These are phyloP conservation scores for Trisateles emortualis DNA, from an alignment of 2,888 invertebrate species.

Conservation along the genomic window DNA sequence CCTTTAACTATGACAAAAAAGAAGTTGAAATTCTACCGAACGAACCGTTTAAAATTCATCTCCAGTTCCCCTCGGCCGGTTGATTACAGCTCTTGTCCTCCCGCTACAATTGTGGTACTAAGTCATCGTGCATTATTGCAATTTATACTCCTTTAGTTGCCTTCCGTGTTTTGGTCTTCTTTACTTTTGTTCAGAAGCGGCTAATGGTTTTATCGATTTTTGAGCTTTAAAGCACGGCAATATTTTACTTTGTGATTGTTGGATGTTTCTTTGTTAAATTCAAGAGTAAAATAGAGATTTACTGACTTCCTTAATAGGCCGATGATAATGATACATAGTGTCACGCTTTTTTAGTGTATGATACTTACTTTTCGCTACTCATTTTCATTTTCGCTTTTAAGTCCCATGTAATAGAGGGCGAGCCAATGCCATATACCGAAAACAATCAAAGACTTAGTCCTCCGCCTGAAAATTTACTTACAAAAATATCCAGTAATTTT, in stretches of 20 bases:
- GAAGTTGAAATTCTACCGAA: conserved; percentile 35
- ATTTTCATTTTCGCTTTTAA: too few relatives aligned
- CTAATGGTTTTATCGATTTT: conserved; percentile 1
- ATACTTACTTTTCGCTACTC: too few relatives aligned
- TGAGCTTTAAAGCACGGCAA: background rate
- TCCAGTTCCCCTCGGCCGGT: conserved; percentile 32
- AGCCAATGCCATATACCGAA: too few relatives aligned
- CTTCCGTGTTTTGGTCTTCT: background rate
- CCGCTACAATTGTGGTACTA: conserved; percentile 33
- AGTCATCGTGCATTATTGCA: conserved; percentile 28
- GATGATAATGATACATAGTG: too few relatives aligned
- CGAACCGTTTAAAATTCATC: conserved; percentile 43
- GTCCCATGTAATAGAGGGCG: too few relatives aligned
- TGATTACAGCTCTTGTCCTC: conserved; percentile 46
- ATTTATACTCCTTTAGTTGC: conserved; percentile 14
- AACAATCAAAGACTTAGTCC: too few relatives aligned
- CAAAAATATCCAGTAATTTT: too few relatives aligned
- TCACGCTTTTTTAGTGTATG: too few relatives aligned
- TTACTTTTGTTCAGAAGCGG: background rate
- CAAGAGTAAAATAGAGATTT: too few relatives aligned
- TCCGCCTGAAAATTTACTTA: too few relatives aligned
- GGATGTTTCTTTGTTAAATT: background rate
- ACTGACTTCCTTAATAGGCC: too few relatives aligned
- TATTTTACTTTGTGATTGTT: background rate
- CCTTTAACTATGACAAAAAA: conserved; percentile 18